These are phyloP conservation scores for Otis tarda DNA, from an alignment of 2,113 vertebrate species.

Conservation along the genomic window DNA sequence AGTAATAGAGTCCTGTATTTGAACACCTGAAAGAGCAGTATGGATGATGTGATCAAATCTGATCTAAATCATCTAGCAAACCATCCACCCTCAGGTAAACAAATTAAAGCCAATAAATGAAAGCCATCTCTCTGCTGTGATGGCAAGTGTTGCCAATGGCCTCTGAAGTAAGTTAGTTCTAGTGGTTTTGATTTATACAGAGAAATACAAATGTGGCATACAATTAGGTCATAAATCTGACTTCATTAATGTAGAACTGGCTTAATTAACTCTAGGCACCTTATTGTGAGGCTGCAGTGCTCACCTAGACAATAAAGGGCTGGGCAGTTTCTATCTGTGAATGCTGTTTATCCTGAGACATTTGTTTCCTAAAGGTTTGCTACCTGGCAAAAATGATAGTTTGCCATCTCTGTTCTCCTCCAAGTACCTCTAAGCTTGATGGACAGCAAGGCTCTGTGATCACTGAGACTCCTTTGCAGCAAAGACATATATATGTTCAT, in stretches of 20 bases:
- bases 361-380: slow-evolving; percentile 38
- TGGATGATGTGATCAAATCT: slow-evolving; percentile 10
- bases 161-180: slow-evolving; percentile 56
- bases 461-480: not conserved
- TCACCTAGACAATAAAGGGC: slow-evolving; percentile 28
- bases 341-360: slow-evolving; percentile 3
- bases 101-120: slow-evolving; percentile 26
- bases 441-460: not conserved
- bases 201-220: slow-evolving; percentile 6
- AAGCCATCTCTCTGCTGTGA: not conserved
- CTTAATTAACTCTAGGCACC: slow-evolving; percentile 17
- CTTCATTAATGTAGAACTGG: slow-evolving; percentile 39
- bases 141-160: not conserved
- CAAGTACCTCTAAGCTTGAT: not conserved
- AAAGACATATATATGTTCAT: not conserved
- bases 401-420: slow-evolving; percentile 23
- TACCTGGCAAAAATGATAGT: not conserved
- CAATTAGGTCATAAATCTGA: slow-evolving; percentile 34
- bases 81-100: not conserved
- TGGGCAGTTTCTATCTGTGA: not conserved
- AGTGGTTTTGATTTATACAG: slow-evolving; percentile 47
- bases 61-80: not conserved
- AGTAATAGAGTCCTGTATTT: not conserved
- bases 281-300: not conserved
- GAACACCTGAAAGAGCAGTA: slow-evolving; percentile 6